phyloP scores from a whole-genome alignment of 53 echinoderm and acorn worm species.

The Luidia sarsii region DNA sequence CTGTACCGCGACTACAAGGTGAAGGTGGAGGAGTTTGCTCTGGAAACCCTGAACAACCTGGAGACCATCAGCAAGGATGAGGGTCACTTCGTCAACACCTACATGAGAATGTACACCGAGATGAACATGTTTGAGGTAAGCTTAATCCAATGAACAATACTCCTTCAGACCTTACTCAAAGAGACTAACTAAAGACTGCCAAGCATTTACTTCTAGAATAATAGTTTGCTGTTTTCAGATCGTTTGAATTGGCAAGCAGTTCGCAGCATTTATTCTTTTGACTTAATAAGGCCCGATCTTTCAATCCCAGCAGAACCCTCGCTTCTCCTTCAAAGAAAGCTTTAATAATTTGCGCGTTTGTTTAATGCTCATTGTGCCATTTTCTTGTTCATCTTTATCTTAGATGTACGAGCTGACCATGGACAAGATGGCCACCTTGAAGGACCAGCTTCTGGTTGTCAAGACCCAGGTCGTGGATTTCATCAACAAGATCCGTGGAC shows the following conservation, averaged over 20 bases:
- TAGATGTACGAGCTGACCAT: constrained; percentile 1
- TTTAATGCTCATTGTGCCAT: no score
- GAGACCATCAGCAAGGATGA: constrained; percentile 36
- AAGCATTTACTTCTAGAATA: no score
- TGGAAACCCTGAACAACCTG: constrained; percentile 20
- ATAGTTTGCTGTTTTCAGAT: no score
- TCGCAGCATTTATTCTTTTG: no score
- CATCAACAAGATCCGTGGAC: constrained; percentile 53
- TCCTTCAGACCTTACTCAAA: no score
- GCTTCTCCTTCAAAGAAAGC: no score
- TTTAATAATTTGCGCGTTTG: no score
- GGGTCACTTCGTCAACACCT: constrained; percentile 70
- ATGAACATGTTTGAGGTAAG: constrained; percentile 81
- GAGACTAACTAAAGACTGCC: no score
- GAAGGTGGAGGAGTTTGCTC: not conserved
- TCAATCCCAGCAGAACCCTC: no score
- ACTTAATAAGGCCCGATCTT: no score
- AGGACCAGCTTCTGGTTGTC: not conserved
- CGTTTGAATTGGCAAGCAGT: no score
- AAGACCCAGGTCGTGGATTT: constrained; percentile 4
- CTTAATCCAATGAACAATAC: not conserved
- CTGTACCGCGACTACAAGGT: not conserved
- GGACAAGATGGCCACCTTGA: not conserved
- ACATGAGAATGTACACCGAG: constrained; percentile 63
- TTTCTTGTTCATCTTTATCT: no score